Evolutionary conservation across 2,888 invertebrate species (phyloP).

Genomic region (Dynastes grantii): DNA sequence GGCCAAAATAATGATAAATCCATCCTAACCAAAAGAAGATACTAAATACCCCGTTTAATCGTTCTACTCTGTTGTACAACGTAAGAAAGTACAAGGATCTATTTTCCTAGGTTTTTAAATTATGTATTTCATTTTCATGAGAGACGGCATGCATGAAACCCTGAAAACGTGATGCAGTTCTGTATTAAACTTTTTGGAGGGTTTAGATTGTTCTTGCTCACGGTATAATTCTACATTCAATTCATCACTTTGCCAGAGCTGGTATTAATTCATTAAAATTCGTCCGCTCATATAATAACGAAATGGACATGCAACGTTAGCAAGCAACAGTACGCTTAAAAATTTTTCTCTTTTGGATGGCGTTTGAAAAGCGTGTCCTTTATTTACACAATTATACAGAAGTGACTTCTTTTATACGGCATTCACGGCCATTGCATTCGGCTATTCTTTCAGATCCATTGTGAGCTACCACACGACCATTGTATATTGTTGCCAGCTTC

Average conservation of each 20-base stretch:
- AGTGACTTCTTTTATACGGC: constrained; percentile 67
- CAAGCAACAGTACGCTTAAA: constrained; percentile 58
- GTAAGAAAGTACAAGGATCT: too few species aligned
- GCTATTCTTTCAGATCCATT: constrained; percentile 66
- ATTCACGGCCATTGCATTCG: constrained; percentile 67
- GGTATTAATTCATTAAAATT: constrained; percentile 49
- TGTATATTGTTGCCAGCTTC: constrained; percentile 66
- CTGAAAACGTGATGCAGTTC: background rate
- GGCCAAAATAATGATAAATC: too few species aligned
- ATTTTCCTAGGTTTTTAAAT: too few species aligned
- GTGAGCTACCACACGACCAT: constrained; percentile 64
- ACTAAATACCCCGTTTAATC: too few species aligned
- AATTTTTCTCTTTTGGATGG: constrained; percentile 61
- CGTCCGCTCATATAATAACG: constrained; percentile 49
- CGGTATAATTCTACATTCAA: constrained; percentile 21
- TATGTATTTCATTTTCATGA: too few species aligned
- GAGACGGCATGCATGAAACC: too few species aligned
- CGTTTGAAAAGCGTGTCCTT: constrained; percentile 65
- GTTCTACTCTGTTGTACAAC: too few species aligned
- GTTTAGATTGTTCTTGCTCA: background rate
- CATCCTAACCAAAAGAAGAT: too few species aligned
- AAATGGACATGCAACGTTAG: constrained; percentile 60
- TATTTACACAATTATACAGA: constrained; percentile 69
- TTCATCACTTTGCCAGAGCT: constrained; percentile 16
- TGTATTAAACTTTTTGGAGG: background rate